Percentiles rank a stretch among this genome's conserved stretches.
Evolutionary conservation across 2,797 vertebrate species (phyloP).

Genomic region (Chelon auratus): DNA sequence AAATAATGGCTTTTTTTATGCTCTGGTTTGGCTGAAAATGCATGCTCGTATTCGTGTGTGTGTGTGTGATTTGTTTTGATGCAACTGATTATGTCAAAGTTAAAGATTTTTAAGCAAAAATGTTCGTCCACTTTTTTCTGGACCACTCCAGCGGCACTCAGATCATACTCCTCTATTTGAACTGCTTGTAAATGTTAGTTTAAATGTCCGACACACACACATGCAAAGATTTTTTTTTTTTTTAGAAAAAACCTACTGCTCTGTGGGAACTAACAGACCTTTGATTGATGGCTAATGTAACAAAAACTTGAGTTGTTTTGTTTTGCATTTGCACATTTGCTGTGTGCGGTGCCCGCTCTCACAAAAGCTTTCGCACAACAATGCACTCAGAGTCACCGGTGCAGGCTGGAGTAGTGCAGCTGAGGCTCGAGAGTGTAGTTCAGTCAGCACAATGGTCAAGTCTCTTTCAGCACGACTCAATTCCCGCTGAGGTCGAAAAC

Average conservation of each 20-base stretch:
- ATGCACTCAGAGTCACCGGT: constrained; percentile 35
- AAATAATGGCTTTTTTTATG: constrained; percentile 54
- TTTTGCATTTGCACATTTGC: constrained; percentile 31
- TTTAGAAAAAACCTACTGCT: neutral
- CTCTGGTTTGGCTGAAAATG: constrained; percentile 30
- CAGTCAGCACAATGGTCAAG: constrained; percentile 75
- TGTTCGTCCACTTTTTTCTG: constrained; percentile 23
- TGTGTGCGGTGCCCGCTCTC: constrained; percentile 27
- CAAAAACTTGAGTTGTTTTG: constrained; percentile 12
- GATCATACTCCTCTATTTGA: neutral
- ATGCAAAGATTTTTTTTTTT: neutral
- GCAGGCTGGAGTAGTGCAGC: constrained; percentile 52
- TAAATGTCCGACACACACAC: constrained; percentile 3
- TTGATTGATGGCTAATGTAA: constrained; percentile 1
- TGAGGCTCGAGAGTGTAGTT: constrained; percentile 40
- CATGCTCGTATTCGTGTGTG: constrained; percentile 4
- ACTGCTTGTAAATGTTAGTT: constrained; percentile 2
- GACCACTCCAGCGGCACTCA: constrained; percentile 13
- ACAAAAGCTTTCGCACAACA: constrained; percentile 62
- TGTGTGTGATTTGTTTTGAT: constrained; percentile 20
- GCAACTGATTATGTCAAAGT: constrained; percentile 28
- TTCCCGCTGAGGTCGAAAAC: constrained; percentile 73
- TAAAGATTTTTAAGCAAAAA: neutral
- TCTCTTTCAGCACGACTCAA: constrained; percentile 68
- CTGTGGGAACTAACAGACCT: neutral